phyloP scores from a whole-genome alignment of 2,888 invertebrate species.

The Nomada goodeniana region DNA sequence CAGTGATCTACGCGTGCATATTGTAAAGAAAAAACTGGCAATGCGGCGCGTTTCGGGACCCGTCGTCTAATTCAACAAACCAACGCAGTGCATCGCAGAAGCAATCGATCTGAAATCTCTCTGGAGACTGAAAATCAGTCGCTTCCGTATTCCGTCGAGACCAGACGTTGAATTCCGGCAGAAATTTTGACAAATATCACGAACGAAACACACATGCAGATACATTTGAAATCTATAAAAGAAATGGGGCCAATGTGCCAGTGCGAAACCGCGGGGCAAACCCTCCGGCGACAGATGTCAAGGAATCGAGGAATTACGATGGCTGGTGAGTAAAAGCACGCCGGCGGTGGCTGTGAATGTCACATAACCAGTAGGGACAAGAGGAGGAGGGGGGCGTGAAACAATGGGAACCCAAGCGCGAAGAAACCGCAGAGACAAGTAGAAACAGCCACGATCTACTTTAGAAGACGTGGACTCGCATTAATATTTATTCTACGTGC shows the following conservation, averaged over 20 bases:
- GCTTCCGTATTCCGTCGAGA: neutral
- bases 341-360: conserved; percentile 42
- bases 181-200: conserved; percentile 43
- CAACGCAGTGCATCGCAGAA: neutral
- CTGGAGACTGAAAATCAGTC: neutral
- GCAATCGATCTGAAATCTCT: conserved; percentile 7
- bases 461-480: conserved; percentile 47
- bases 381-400: conserved; percentile 41
- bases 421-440: conserved; percentile 27
- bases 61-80: neutral
- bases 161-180: conserved; percentile 1
- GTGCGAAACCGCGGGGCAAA: conserved; percentile 31
- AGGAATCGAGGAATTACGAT: conserved; percentile 61
- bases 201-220: neutral
- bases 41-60: neutral
- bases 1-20: too few relatives aligned
- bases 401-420: conserved; percentile 60
- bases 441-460: conserved; percentile 36
- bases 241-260: conserved; percentile 43
- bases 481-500: conserved; percentile 67
- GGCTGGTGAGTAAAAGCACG: conserved; percentile 42
- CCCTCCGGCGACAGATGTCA: conserved; percentile 52
- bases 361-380: conserved; percentile 41
- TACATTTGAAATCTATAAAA: conserved; percentile 16
- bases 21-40: too few relatives aligned